These are phyloP conservation scores for Gadus macrocephalus DNA, from an alignment of 2,113 vertebrate species.

Conservation along the genomic window DNA sequence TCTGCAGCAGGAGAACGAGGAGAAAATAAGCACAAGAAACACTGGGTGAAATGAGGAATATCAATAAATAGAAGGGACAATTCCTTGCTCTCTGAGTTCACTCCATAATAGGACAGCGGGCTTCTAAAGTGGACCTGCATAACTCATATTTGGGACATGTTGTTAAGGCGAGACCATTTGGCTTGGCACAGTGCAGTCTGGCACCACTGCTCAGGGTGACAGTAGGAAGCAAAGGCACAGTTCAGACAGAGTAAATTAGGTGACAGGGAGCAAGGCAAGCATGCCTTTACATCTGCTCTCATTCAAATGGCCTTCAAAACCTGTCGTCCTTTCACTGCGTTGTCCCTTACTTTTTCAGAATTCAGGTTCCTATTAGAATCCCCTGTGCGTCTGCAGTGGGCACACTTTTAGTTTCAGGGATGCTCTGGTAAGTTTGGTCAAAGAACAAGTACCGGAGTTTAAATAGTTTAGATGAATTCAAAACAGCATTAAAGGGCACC, in stretches of 20 bases:
- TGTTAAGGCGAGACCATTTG: constrained; percentile 62
- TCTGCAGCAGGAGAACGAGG: constrained; percentile 62
- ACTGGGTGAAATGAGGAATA: not conserved
- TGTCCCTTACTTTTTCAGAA: not conserved
- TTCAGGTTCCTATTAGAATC: too few species aligned
- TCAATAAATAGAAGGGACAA: not conserved
- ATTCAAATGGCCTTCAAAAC: constrained; percentile 18
- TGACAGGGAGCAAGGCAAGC: constrained; percentile 49
- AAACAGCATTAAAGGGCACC: too few species aligned
- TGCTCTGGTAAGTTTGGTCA: too few species aligned
- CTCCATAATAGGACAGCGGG: too few species aligned
- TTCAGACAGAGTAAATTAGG: constrained; percentile 33
- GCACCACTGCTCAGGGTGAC: constrained; percentile 48
- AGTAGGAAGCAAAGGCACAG: constrained; percentile 36
- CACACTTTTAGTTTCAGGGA: too few species aligned
- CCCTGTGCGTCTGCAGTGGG: too few species aligned
- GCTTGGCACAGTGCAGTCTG: constrained; percentile 43
- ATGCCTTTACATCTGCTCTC: constrained; percentile 29
- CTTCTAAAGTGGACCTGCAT: constrained; percentile 30
- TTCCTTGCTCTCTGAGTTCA: too few species aligned
- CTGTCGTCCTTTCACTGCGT: constrained; percentile 16
- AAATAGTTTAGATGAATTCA: too few species aligned
- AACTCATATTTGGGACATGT: constrained; percentile 31
- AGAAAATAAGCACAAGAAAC: not conserved
- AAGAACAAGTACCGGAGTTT: too few species aligned